These are phyloP conservation scores for Digitonthophagus gazella DNA, from an alignment of 2,888 invertebrate species.

Conservation along the genomic window DNA sequence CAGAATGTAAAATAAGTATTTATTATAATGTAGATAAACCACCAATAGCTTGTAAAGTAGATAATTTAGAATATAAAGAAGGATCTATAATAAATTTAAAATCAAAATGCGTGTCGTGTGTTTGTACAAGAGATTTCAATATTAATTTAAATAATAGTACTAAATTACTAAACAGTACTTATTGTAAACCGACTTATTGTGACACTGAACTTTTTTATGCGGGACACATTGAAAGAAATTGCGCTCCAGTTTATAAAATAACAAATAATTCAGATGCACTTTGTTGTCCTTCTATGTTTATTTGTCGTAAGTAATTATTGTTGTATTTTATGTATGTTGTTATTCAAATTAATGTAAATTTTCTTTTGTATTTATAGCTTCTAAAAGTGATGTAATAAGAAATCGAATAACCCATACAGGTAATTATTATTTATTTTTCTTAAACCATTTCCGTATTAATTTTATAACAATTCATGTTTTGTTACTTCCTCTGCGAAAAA, in stretches of 20 bases:
- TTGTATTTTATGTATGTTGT: too few species aligned
- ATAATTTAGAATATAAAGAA: neutral
- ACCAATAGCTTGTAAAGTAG: neutral
- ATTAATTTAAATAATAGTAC: too few species aligned
- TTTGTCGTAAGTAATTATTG: neutral
- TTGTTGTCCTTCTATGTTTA: neutral
- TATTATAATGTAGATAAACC: too few species aligned
- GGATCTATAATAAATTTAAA: neutral
- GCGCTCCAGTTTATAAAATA: neutral
- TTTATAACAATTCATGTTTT: too few species aligned
- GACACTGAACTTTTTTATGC: neutral
- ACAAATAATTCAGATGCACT: neutral
- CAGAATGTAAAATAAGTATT: too few species aligned
- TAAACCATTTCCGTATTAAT: too few species aligned
- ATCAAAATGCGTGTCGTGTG: neutral
- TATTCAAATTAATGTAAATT: neutral
- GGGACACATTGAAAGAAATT: neutral
- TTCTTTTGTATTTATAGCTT: neutral
- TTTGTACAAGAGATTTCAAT: neutral
- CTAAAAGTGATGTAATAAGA: neutral
- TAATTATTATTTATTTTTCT: too few species aligned
- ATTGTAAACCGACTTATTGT: neutral
- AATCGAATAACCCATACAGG: too few species aligned
- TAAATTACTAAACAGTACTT: neutral
- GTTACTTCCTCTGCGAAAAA: too few species aligned